A percentile compares a stretch with the other conserved stretches of the same genome.
These are phyloP conservation scores for Chloroclysta siterata DNA, from an alignment of 2,888 invertebrate genomes.

Conservation along the genomic window DNA sequence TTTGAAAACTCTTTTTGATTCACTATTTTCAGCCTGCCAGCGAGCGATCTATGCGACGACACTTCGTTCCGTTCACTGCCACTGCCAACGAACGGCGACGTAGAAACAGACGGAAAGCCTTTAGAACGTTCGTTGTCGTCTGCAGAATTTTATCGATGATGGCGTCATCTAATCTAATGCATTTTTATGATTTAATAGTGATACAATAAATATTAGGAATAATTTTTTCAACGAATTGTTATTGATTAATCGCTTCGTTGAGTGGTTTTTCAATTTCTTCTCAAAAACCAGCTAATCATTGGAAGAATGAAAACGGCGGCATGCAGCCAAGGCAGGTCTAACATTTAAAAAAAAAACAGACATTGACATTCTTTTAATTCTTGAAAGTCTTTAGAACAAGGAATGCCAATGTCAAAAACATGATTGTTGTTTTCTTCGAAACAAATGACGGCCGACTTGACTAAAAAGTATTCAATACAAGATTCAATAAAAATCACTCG, in stretches of 20 bases:
- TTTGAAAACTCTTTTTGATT: conserved; percentile 84
- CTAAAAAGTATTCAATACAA: too few species aligned
- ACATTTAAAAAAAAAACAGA: background rate
- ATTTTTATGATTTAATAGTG: background rate
- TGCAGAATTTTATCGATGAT: background rate
- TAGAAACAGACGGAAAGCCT: conserved; percentile 48
- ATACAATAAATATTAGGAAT: too few species aligned
- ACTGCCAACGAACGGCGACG: conserved; percentile 55
- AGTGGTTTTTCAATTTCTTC: background rate
- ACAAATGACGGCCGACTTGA: too few species aligned
- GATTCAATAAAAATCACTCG: too few species aligned
- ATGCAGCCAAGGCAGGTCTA: background rate
- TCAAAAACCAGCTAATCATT: too few species aligned
- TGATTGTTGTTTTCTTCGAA: too few species aligned
- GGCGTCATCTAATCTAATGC: too few species aligned
- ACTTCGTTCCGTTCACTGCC: conserved; percentile 83
- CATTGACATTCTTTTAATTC: background rate
- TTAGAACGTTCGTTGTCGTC: background rate
- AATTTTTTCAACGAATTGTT: too few species aligned
- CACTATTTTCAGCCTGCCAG: conserved; percentile 84
- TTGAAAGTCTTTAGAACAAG: too few species aligned
- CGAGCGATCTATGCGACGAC: conserved; percentile 82
- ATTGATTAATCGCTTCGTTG: too few species aligned
- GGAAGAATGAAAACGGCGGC: too few species aligned
- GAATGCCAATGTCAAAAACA: too few species aligned